These are phyloP conservation scores for Tauraco erythrolophus DNA, from an alignment of 2,113 vertebrate genomes.

Conservation along the genomic window DNA sequence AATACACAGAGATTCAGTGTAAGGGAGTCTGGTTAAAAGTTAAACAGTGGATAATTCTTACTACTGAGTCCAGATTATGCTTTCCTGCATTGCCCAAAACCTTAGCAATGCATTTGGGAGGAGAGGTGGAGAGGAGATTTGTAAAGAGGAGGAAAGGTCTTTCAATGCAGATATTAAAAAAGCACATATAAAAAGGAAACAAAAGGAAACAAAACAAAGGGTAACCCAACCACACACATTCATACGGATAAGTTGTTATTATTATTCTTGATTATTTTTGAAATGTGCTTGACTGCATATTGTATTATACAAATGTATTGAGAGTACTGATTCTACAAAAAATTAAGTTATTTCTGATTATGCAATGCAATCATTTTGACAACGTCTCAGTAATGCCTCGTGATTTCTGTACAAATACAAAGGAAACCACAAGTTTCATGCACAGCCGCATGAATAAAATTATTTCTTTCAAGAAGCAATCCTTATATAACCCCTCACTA, in stretches of 20 bases:
- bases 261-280: background rate
- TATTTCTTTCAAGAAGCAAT: constrained; percentile 20
- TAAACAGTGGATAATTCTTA: background rate
- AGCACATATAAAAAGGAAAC: background rate
- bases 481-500: background rate
- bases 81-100: background rate
- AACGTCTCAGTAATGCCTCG: background rate
- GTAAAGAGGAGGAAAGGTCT: background rate
- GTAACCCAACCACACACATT: background rate
- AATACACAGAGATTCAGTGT: background rate
- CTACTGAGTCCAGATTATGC: background rate
- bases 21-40: background rate
- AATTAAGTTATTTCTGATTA: background rate
- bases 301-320: background rate
- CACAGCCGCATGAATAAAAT: constrained; percentile 11
- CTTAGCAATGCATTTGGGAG: background rate
- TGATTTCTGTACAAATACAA: constrained; percentile 26
- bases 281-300: background rate
- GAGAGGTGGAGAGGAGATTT: background rate
- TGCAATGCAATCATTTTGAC: background rate
- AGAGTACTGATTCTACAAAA: background rate
- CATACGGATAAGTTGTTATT: background rate
- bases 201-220: background rate
- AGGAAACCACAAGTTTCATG: background rate
- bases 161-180: background rate